Conservation (phyloP, 2,797 vertebrate genomes). For the Rhadinocentrus ornatus region DNA sequence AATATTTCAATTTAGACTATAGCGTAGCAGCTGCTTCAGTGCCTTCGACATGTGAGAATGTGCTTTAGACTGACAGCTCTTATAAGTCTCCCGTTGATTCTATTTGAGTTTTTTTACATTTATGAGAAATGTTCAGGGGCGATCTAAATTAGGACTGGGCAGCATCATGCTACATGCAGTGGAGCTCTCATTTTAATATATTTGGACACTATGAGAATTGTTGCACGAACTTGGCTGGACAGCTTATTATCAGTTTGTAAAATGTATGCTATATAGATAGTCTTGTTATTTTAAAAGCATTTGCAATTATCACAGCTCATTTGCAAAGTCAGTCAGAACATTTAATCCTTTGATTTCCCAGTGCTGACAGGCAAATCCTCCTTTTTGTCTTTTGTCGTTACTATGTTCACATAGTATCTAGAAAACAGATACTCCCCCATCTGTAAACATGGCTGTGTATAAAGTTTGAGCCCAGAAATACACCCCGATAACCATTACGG, state of each 20-base stretch:
- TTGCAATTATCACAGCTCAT: neutral
- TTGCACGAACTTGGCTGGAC: neutral
- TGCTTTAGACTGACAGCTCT: conserved; percentile 9
- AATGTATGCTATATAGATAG: neutral
- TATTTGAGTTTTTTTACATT: conserved; percentile 22
- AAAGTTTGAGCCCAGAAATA: conserved; percentile 49
- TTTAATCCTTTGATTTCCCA: neutral
- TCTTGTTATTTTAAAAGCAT: neutral
- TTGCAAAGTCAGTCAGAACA: neutral
- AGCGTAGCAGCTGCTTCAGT: conserved; percentile 29
- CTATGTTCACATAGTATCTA: conserved; percentile 13
- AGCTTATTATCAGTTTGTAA: neutral
- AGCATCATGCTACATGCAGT: neutral
- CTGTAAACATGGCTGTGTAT: conserved; percentile 47
- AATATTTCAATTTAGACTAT: conserved; percentile 47
- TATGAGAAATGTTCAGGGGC: conserved; percentile 15
- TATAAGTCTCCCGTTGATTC: conserved; percentile 38
- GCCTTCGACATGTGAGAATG: conserved; percentile 31
- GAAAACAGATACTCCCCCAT: conserved; percentile 26
- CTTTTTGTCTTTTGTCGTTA: neutral
- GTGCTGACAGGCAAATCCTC: neutral
- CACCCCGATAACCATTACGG: conserved; percentile 25
- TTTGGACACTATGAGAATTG: neutral
- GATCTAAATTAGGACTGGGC: conserved; percentile 3
- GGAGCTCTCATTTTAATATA: neutral